These are phyloP conservation scores for Plebejus argus DNA, from an alignment of 2,888 invertebrate genomes.

Conservation along the genomic window DNA sequence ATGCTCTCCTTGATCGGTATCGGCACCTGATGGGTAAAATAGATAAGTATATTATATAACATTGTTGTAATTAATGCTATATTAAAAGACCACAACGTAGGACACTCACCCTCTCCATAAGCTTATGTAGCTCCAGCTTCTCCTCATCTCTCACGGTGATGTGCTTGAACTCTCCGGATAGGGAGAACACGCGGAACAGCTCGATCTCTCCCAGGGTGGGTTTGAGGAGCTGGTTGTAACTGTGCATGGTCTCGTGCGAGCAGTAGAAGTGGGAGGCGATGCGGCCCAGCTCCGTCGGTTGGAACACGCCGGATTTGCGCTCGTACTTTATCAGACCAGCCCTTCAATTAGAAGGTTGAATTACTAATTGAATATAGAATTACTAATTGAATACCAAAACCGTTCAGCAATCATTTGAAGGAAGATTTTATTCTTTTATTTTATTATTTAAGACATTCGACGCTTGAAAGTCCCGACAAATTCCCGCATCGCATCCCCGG, in stretches of 20 bases:
- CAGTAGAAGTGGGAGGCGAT: constrained; percentile 99
- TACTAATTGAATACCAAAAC: no score
- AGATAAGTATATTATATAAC: no score
- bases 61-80: no score
- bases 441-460: no score
- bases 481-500: no score
- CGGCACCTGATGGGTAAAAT: constrained; percentile 88
- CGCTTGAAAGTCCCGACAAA: no score
- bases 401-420: no score
- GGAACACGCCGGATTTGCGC: constrained; percentile 92
- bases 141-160: constrained; percentile 97
- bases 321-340: constrained; percentile 98
- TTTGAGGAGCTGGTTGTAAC: constrained; percentile 96
- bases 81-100: no score
- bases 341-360: constrained; percentile 80
- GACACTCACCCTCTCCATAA: constrained; percentile 85
- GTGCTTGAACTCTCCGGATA: constrained; percentile 97
- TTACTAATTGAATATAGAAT: no score
- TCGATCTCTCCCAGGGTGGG: constrained; percentile 99
- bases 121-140: constrained; percentile 96
- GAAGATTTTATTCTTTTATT: no score
- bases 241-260: constrained; percentile 96
- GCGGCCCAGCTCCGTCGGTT: constrained; percentile 96
- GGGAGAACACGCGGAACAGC: constrained; percentile 97
- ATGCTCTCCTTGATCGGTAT: constrained; percentile 99